Evolutionary conservation across 1,140 invertebrate species (phyloP).

Genomic region (Delia radicum): DNA sequence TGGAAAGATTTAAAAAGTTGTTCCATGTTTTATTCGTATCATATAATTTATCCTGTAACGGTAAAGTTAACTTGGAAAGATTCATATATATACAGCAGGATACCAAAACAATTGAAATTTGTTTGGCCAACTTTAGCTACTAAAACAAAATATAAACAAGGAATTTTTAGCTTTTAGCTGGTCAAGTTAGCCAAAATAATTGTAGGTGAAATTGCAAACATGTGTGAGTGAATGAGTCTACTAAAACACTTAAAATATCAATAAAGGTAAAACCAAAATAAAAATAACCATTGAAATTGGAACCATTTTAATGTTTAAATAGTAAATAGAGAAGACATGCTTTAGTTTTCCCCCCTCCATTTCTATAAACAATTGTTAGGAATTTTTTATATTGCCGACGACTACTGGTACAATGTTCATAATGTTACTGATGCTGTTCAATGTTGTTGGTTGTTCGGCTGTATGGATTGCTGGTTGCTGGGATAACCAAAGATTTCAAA

Average conservation of each 20-base stretch:
- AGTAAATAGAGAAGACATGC: neutral
- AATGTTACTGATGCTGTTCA: neutral
- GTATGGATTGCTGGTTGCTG: neutral
- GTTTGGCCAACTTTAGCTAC: neutral
- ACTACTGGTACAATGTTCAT: neutral
- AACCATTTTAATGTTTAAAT: neutral
- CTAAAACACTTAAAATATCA: neutral
- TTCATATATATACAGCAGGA: neutral
- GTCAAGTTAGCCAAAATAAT: neutral
- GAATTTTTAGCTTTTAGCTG: neutral
- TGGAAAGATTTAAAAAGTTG: too few species aligned
- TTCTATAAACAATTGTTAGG: neutral
- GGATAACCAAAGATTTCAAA: neutral
- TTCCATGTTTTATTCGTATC: too few species aligned
- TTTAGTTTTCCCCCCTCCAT: neutral
- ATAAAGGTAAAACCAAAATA: neutral
- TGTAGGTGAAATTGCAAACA: too few species aligned
- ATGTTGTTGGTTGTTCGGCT: neutral
- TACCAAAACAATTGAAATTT: neutral
- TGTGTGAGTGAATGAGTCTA: too few species aligned
- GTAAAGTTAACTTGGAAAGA: too few species aligned
- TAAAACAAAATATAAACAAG: neutral
- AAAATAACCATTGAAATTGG: neutral
- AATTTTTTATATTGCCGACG: neutral
- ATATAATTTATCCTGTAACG: too few species aligned